Percentiles rank a stretch among this genome's conserved stretches.
These are phyloP conservation scores for Turritopsis rubra DNA, from an alignment of 30 jellyfish, hydroid and myxozoan species.

Conservation along the genomic window DNA sequence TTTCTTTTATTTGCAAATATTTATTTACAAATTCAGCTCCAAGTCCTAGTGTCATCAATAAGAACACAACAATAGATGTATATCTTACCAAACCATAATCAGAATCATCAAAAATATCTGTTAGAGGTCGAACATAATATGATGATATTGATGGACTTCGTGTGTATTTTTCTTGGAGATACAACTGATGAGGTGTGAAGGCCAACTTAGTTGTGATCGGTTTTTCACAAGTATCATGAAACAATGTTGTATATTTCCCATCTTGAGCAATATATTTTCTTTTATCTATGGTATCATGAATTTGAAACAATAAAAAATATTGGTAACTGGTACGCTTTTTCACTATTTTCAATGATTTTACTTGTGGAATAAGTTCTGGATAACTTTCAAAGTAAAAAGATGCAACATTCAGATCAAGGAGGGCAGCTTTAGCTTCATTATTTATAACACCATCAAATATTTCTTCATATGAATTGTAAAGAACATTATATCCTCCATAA, in stretches of 20 bases:
- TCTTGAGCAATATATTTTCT: background rate
- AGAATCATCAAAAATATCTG: background rate
- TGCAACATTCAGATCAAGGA: background rate
- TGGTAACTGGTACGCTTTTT: background rate
- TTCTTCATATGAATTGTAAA: background rate
- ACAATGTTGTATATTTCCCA: background rate
- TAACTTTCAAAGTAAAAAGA: background rate
- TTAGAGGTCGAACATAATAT: background rate
- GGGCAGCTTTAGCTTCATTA: background rate
- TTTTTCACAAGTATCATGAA: background rate
- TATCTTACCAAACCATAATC: background rate
- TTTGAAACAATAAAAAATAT: background rate
- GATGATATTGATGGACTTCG: background rate
- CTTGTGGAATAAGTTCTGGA: background rate
- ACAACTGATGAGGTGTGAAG: background rate
- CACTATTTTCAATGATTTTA: background rate
- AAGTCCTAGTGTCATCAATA: background rate
- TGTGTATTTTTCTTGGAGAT: background rate
- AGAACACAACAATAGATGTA: background rate
- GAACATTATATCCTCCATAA: background rate
- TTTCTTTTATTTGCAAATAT: background rate
- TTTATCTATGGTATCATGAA: background rate
- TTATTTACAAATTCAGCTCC: background rate
- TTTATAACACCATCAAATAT: background rate
- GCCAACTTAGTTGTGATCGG: background rate